phyloP scores from a whole-genome alignment of 1,140 invertebrate genomes.

The Platyscapa corneri region DNA sequence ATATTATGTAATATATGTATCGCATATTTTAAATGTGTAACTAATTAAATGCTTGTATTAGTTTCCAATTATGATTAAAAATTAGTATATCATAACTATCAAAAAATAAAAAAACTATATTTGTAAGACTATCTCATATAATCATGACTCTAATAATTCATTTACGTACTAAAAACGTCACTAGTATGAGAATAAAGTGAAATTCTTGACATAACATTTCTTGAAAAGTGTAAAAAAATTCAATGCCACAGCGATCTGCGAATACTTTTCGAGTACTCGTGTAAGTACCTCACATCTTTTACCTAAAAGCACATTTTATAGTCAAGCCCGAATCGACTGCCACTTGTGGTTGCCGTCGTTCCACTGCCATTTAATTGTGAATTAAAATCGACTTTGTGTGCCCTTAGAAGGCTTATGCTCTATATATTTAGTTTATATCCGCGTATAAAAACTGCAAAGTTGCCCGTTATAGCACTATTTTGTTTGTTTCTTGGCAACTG shows the following conservation, averaged over 20 bases:
- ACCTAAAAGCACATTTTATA: neutral
- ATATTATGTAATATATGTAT: too few relatives aligned
- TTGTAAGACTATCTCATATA: too few relatives aligned
- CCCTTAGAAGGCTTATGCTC: neutral
- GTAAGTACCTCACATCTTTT: neutral
- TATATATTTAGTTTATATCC: neutral
- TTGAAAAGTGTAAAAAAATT: neutral
- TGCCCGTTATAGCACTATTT: too few relatives aligned
- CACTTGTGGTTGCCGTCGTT: neutral
- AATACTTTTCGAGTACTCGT: neutral
- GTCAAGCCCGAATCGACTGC: neutral
- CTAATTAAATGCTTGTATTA: too few relatives aligned
- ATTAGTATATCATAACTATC: too few relatives aligned
- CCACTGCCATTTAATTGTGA: neutral
- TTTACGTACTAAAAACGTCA: too few relatives aligned
- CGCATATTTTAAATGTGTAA: too few relatives aligned
- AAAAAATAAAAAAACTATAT: too few relatives aligned
- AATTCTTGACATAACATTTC: neutral
- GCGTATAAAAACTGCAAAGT: neutral
- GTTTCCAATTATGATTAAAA: too few relatives aligned
- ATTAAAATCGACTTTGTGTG: conserved; percentile 23
- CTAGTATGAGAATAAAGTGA: neutral
- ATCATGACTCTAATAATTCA: too few relatives aligned
- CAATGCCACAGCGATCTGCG: neutral
- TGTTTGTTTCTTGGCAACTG: too few relatives aligned